These are phyloP conservation scores for Chlorocebus sabaeus DNA, from an alignment of 2,113 vertebrate species.

Conservation along the genomic window DNA sequence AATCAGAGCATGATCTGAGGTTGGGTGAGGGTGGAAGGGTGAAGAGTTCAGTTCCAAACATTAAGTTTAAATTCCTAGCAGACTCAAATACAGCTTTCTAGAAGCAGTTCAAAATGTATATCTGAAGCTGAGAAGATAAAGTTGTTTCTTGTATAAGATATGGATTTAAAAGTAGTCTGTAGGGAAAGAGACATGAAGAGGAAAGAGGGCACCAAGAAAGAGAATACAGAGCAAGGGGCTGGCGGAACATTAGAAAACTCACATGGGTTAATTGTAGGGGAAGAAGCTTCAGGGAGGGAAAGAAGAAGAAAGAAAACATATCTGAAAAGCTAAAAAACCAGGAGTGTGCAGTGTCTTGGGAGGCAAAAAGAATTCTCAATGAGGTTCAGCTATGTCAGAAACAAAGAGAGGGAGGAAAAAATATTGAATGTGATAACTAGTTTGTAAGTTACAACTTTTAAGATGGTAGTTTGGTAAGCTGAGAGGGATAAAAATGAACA, in stretches of 20 bases:
- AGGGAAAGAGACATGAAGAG: neutral
- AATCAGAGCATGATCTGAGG: neutral
- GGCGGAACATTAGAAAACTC: neutral
- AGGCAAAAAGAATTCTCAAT: neutral
- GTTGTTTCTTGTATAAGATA: neutral
- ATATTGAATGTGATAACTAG: neutral
- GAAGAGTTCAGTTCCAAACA: neutral
- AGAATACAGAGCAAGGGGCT: too few species aligned
- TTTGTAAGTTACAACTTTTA: neutral
- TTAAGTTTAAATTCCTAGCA: neutral
- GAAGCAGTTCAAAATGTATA: neutral
- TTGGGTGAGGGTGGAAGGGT: accelerated
- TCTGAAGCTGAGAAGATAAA: neutral
- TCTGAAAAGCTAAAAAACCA: neutral
- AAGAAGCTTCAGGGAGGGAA: neutral
- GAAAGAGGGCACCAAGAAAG: neutral
- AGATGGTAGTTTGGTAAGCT: neutral
- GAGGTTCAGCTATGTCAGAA: neutral
- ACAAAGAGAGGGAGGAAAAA: neutral
- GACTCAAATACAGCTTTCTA: neutral
- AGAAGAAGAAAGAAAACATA: neutral
- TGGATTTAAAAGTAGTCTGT: neutral
- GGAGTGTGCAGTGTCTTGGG: neutral
- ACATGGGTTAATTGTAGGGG: neutral
- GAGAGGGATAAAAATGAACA: neutral